phyloP scores from a whole-genome alignment of 2,888 invertebrate species.

The Amiota minor region DNA sequence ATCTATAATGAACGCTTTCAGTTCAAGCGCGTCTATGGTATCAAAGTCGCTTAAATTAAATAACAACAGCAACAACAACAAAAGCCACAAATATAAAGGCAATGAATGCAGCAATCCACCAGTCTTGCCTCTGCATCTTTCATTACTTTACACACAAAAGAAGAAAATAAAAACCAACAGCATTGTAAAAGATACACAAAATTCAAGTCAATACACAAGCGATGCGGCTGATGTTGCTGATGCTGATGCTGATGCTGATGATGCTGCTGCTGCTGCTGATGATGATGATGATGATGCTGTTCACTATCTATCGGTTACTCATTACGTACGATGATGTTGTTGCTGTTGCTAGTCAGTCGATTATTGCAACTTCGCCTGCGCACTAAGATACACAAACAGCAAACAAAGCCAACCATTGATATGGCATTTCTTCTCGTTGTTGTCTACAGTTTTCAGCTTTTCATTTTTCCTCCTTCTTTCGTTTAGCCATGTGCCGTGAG shows the following conservation, averaged over 20 bases:
- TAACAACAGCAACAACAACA: slow-evolving; percentile 29
- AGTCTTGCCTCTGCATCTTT: slow-evolving; percentile 23
- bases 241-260: slow-evolving; percentile 20
- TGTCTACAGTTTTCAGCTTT: no score
- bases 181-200: no score
- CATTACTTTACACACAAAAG: background rate
- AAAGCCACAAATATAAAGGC: slow-evolving; percentile 22
- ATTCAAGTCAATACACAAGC: no score
- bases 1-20: slow-evolving; percentile 34
- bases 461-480: background rate
- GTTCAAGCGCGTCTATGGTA: slow-evolving; percentile 12
- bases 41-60: slow-evolving; percentile 40
- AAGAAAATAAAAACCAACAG: no score
- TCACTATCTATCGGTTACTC: background rate
- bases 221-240: no score
- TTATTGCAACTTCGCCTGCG: background rate
- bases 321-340: slow-evolving; percentile 2
- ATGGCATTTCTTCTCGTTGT: no score
- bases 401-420: slow-evolving; percentile 8
- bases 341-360: no score
- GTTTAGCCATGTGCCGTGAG: slow-evolving; percentile 67
- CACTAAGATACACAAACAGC: background rate
- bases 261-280: background rate
- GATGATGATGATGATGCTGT: slow-evolving; percentile 5
- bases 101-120: background rate